Evolutionary conservation across 1,140 invertebrate genomes (phyloP).

Genomic region (Saccostrea cuccullata): DNA sequence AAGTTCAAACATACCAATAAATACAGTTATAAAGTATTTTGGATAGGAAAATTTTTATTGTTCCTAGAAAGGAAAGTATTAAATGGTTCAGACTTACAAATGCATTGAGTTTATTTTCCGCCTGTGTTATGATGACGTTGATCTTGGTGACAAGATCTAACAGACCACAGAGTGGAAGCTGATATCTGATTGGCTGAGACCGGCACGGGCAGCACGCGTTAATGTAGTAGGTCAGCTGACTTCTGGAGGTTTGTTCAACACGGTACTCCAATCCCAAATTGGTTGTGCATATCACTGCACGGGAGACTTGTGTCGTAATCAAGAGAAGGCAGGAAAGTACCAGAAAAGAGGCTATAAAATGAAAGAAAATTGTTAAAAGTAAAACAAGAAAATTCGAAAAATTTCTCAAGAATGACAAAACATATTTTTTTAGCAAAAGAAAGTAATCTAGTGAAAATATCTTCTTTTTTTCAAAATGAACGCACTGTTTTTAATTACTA

Average conservation of each 20-base stretch:
- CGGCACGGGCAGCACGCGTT: constrained; percentile 3
- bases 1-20: background rate
- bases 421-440: background rate
- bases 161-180: background rate
- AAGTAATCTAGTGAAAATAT: background rate
- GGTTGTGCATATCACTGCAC: background rate
- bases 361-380: background rate
- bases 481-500: background rate
- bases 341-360: background rate
- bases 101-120: background rate
- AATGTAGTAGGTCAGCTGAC: background rate
- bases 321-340: background rate
- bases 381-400: background rate
- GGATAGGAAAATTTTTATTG: background rate
- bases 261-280: constrained; percentile 22
- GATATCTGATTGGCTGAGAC: constrained; percentile 2
- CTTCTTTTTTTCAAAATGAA: background rate
- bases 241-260: background rate
- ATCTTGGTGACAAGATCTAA: background rate
- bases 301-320: background rate
- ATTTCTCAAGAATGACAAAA: no score
- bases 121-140: background rate
- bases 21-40: no score
- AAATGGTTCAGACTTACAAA: background rate
- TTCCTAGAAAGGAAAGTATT: background rate